A percentile compares a stretch with the other conserved stretches of the same genome.
Evolutionary conservation across 2,797 vertebrate species (phyloP).

Genomic region (Spinibarbus caldwelli): DNA sequence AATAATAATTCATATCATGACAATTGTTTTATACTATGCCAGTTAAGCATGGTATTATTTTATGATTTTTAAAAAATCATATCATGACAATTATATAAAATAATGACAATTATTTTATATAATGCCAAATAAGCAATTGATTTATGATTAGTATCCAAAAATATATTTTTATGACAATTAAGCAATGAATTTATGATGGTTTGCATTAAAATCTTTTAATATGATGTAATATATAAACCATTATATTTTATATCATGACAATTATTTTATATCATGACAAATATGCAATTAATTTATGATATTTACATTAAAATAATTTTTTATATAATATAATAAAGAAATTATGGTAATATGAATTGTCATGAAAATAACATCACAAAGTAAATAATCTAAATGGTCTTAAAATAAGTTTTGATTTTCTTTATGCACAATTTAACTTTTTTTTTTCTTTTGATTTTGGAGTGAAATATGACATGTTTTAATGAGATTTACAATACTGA

Average conservation of each 20-base stretch:
- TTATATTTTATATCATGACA: too few species aligned
- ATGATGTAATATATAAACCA: background rate
- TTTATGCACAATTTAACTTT: background rate
- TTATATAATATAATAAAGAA: background rate
- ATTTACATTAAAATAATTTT: background rate
- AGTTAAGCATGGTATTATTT: background rate
- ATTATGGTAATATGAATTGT: background rate
- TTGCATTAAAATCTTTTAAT: background rate
- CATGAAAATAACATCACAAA: background rate
- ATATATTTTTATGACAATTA: too few species aligned
- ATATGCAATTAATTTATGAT: background rate
- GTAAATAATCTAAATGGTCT: background rate
- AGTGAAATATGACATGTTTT: background rate
- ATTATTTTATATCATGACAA: background rate
- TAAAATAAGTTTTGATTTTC: background rate
- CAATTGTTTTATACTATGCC: background rate
- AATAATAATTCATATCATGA: background rate
- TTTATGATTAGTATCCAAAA: too few species aligned
- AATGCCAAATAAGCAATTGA: too few species aligned
- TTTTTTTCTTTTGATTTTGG: background rate
- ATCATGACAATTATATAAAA: background rate
- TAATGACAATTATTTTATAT: too few species aligned
- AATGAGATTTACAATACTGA: constrained; percentile 33
- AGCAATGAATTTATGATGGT: background rate
- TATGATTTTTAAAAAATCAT: background rate